A percentile compares a stretch with the other conserved stretches of the same genome.
Conservation (phyloP, 2,797 vertebrate species). For the Sciurus vulgaris region DNA sequence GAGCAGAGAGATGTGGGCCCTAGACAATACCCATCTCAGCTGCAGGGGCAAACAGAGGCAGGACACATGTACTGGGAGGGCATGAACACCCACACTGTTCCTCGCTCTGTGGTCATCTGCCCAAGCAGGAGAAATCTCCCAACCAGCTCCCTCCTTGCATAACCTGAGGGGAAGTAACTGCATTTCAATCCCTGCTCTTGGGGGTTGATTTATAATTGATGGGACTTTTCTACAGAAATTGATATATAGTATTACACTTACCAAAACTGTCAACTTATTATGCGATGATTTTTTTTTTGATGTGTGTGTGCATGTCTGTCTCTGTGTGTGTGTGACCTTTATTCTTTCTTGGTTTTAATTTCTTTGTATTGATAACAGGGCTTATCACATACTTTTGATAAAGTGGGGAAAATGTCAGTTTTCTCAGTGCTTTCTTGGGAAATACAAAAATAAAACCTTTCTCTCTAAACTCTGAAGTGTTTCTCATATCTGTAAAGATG, state of each 20-base stretch:
- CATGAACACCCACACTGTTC: background rate
- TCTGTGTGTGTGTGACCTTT: background rate
- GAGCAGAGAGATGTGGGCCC: background rate
- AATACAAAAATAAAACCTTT: conserved; percentile 72
- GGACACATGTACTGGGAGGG: too few relatives aligned
- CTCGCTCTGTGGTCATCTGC: background rate
- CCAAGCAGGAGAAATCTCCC: background rate
- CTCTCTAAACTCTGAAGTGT: conserved; percentile 45
- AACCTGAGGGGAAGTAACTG: background rate
- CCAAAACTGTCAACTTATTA: conserved; percentile 43
- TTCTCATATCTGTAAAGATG: conserved; percentile 17
- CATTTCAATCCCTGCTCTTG: background rate
- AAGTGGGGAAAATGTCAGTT: conserved; percentile 59
- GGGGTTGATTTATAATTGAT: conserved; percentile 50
- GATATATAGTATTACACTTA: conserved; percentile 31
- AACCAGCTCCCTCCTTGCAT: background rate
- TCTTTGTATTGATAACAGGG: conserved; percentile 72
- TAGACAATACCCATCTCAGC: background rate
- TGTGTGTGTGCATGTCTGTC: background rate
- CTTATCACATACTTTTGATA: conserved; percentile 69
- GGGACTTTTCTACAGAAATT: conserved; percentile 54
- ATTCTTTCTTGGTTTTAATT: conserved; percentile 74
- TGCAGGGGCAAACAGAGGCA: background rate
- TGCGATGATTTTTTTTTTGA: background rate
- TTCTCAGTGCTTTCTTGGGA: conserved; percentile 52